A percentile compares a stretch with the other conserved stretches of the same genome.
phyloP scores from a whole-genome alignment of 2,888 invertebrate species.

The Tetanocera ferruginea region DNA sequence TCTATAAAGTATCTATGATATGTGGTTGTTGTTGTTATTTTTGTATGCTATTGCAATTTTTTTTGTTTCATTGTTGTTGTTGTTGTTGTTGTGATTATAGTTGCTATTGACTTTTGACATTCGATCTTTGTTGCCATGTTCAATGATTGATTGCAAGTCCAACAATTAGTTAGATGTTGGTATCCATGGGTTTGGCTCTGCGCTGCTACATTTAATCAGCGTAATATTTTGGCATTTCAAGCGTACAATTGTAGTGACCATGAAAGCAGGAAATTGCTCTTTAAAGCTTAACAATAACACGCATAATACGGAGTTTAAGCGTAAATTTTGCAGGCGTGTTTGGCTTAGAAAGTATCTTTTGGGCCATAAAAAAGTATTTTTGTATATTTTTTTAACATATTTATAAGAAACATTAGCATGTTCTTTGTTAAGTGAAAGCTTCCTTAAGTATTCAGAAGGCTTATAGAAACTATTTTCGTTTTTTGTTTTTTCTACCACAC shows the following conservation, averaged over 20 bases:
- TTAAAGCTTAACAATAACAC: too few relatives aligned
- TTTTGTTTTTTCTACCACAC: too few relatives aligned
- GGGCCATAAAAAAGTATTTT: too few relatives aligned
- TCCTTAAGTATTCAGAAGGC: too few relatives aligned
- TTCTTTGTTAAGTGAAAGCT: too few relatives aligned
- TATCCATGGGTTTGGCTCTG: conserved; percentile 10
- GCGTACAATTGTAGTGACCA: background rate
- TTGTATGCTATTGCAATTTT: background rate
- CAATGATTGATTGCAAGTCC: conserved; percentile 17
- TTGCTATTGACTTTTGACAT: conserved; percentile 5
- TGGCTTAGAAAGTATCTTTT: too few relatives aligned
- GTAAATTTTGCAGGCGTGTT: too few relatives aligned
- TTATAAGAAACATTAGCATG: too few relatives aligned
- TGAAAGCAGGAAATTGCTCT: background rate
- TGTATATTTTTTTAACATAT: too few relatives aligned
- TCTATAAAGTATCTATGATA: too few relatives aligned
- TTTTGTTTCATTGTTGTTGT: background rate
- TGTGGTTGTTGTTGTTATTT: background rate
- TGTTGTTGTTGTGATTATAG: background rate
- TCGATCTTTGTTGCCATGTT: background rate
- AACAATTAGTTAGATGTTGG: background rate
- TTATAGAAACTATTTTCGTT: too few relatives aligned
- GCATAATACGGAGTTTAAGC: too few relatives aligned
- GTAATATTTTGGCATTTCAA: background rate
- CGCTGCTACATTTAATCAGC: background rate